Evolutionary conservation across 2,797 vertebrate species (phyloP), one percentile per base, ranked within the genome.

Genomic region (Lagocephalus sceleratus): DNA sequence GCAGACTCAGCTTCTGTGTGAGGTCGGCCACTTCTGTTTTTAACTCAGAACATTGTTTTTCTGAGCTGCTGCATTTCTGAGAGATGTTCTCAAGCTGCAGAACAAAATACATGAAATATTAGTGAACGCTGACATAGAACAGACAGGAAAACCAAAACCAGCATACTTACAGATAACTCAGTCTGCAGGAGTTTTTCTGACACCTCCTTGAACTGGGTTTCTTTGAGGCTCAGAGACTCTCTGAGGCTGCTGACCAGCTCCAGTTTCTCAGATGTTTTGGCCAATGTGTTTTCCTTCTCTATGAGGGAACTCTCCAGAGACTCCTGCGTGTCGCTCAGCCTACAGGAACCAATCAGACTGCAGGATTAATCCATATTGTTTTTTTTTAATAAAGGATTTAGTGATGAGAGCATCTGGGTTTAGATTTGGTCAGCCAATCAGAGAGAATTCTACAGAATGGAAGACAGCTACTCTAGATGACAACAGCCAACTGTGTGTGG

Each of bases 221-320:
- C 93, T 57, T 88, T 94, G 39, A 90, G 86, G 1, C 86, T 88
- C 76, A 95, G 61, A 17, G 85, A 74, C 17, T 90, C 91, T 68
- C 68, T 81, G 35, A 94, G 82, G 69, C 72, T 77, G 76, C 67
- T 88, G 47, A 93, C 87, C 45, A 92, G 85, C 64, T 93, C 88
- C 1, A 95, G 83, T 50, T 92, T 93, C 80, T 92, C 91, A 0
- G 87, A 86, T 0, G 68, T 82, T 68, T 88, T 87, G 47, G 88
- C 87, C 59, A 97, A 56, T 0, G 87, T 90, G 12, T 92, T 91
- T n/a, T 95, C 95, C 73, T 94, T 96, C 79, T 95, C 95, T 11
- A 88, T 82, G 16, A 95, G 90, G 0, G 92, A 92, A 35, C 87
- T 93, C 72, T 97, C 93, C 81, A 97, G 90, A 52, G 90, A 89